Evolutionary conservation across 1,140 invertebrate genomes (phyloP).

Genomic region (Pollicipes pollicipes): DNA sequence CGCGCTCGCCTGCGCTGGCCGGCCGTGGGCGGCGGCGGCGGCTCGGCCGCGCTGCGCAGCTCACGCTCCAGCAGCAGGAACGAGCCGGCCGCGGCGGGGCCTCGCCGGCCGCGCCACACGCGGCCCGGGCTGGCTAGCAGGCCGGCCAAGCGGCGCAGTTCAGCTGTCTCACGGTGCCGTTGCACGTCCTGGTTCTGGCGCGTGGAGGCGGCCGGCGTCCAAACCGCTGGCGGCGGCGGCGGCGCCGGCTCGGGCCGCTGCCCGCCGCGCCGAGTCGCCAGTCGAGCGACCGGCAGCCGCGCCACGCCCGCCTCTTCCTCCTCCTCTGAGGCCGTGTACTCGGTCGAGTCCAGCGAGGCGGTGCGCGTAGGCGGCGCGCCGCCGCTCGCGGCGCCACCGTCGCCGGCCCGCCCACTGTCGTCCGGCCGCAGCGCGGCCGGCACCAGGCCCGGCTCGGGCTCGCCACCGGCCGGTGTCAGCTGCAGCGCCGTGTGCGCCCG

Average conservation of each 20-base stretch:
- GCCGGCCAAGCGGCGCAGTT: constrained; percentile 7
- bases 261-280: constrained; percentile 12
- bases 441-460: neutral
- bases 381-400: too few relatives aligned
- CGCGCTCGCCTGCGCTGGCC: neutral
- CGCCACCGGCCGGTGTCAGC: neutral
- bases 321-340: constrained; percentile 13
- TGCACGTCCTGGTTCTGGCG: constrained; percentile 19
- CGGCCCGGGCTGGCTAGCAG: neutral
- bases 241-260: constrained; percentile 14
- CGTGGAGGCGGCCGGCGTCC: constrained; percentile 16
- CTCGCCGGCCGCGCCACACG: neutral
- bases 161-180: constrained; percentile 14
- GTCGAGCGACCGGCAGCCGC: constrained; percentile 11
- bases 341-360: neutral
- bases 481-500: neutral
- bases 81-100: too few relatives aligned
- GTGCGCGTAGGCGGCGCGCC: too few relatives aligned
- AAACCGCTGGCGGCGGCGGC: neutral
- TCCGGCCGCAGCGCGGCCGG: neutral
- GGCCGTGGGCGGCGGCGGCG: neutral
- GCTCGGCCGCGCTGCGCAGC: neutral
- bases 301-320: constrained; percentile 16
- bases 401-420: neutral
- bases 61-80: neutral